Conservation (phyloP, 2,888 invertebrate species). For the Drosophila bunnanda region DNA sequence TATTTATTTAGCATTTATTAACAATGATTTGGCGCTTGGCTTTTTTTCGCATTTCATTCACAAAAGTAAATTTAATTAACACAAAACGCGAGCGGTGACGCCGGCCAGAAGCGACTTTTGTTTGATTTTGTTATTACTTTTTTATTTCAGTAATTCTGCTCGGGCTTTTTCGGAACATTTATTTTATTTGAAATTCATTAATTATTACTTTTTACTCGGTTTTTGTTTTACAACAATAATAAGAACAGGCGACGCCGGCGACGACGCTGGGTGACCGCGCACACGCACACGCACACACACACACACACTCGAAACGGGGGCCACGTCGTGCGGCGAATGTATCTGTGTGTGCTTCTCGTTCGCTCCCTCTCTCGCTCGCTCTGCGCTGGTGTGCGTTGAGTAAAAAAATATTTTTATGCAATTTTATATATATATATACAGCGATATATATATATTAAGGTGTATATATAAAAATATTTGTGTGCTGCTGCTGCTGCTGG, state of each 20-base stretch:
- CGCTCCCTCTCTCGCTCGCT: conserved; percentile 3
- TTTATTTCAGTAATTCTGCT: background rate
- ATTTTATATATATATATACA: conserved; percentile 69
- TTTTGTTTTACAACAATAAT: conserved; percentile 48
- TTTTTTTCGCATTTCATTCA: conserved; percentile 81
- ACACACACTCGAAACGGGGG: conserved; percentile 57
- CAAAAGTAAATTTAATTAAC: conserved; percentile 81
- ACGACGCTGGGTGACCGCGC: conserved; percentile 52
- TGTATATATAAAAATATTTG: conserved; percentile 32
- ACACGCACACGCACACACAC: conserved; percentile 49
- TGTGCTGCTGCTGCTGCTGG: conserved; percentile 52
- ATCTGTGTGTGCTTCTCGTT: conserved; percentile 12
- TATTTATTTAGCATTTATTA: conserved; percentile 80
- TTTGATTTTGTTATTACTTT: conserved; percentile 43
- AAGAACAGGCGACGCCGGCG: conserved; percentile 58
- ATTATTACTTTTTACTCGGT: conserved; percentile 8
- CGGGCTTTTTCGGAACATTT: background rate
- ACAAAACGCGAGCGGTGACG: conserved; percentile 54
- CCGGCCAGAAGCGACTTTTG: conserved; percentile 30
- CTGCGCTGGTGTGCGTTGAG: conserved; percentile 39
- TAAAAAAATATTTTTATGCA: conserved; percentile 78
- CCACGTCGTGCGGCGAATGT: conserved; percentile 63
- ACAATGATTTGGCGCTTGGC: conserved; percentile 77
- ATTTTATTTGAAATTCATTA: conserved; percentile 15
- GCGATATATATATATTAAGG: conserved; percentile 35